Percentiles rank a stretch among this genome's conserved stretches.
These are phyloP conservation scores for Palaemon carinicauda DNA, from an alignment of 1,140 invertebrate genomes.

Conservation along the genomic window DNA sequence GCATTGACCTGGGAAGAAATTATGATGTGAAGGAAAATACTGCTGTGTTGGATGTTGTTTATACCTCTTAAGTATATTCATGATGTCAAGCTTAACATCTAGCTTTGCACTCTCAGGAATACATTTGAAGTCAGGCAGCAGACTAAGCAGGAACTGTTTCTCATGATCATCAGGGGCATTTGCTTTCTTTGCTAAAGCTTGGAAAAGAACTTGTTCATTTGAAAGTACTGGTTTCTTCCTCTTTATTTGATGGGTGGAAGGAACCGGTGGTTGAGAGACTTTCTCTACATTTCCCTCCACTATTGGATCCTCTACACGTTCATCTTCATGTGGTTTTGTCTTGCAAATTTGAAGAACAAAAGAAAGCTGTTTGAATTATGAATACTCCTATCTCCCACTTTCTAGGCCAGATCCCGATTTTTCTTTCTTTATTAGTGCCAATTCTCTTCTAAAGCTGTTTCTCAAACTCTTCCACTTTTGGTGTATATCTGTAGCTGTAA, in stretches of 20 bases:
- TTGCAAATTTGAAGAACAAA: no score
- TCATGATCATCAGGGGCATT: not conserved
- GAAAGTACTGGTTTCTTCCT: conserved; percentile 1
- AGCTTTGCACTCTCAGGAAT: conserved; percentile 3
- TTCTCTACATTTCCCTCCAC: no score
- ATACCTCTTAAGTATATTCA: conserved; percentile 12
- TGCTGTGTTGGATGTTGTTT: conserved; percentile 8
- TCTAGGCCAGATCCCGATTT: conserved; percentile 5
- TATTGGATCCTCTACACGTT: no score
- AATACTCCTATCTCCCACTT: conserved; percentile 31
- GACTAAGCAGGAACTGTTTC: conserved; percentile 6
- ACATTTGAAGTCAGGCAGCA: conserved; percentile 15
- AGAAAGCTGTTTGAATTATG: conserved; percentile 27
- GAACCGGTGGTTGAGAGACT: no score
- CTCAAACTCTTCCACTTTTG: conserved; percentile 36
- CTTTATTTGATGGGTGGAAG: not conserved
- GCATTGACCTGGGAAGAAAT: not conserved
- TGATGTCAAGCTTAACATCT: not conserved
- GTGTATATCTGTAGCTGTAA: conserved; percentile 25
- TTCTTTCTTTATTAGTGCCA: conserved; percentile 14
- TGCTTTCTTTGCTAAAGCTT: conserved; percentile 12
- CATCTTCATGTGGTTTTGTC: no score
- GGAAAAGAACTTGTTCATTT: not conserved
- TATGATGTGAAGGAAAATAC: not conserved
- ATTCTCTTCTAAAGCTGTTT: conserved; percentile 20